Evolutionary conservation across 2,113 vertebrate species (phyloP), one percentile per base, ranked within the genome.

Genomic region (Collichthys lucidus): DNA sequence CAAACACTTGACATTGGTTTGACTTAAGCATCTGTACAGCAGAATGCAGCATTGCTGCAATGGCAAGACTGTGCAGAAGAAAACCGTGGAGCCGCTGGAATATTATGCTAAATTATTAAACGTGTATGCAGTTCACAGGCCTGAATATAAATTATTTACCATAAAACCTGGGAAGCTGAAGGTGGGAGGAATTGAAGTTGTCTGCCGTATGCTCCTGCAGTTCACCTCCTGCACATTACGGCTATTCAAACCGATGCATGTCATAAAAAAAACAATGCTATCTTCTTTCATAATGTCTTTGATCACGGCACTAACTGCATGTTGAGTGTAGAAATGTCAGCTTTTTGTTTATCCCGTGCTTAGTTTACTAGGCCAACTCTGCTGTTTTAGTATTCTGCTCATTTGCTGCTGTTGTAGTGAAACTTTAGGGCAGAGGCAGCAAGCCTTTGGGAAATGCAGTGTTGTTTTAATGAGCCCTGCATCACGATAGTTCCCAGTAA

Each of bases 1-100:
- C 92, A 94, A 94, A 94, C 92, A 93, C 86, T 94, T 93, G 89
- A 93, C 92, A 88, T 85, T 92, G 82, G 92, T 93, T 92, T 92
- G 91, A 92, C 87, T 91, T 86, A 88, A 91, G 92, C 92, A 94
- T 93, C 92, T 93, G 92, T 84, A 87, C 69, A 85, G 83, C 91
- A 93, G 91, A 89, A 86, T 88, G 22, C 86, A 84, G 83, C 84
- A 35, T 26, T 85, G 67, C 83, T 82, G 79, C 79, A 82, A 74
- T 46, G 82, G 84, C 86, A 79, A 72, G 73, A 50, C 59, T 68
- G 75, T 47, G 70, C 65, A 55, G 11, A 72, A 70, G 74, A 80
- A 80, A 88, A 86, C 57, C 64, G 66, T 72, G 63, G 52, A 90
- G 89, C 74, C 73, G 64, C 75, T 87, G 72, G 55, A 84, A 88